These are phyloP conservation scores for Pocillopora meandrina DNA, from an alignment of 92 coral and sea anemone species.

Conservation along the genomic window DNA sequence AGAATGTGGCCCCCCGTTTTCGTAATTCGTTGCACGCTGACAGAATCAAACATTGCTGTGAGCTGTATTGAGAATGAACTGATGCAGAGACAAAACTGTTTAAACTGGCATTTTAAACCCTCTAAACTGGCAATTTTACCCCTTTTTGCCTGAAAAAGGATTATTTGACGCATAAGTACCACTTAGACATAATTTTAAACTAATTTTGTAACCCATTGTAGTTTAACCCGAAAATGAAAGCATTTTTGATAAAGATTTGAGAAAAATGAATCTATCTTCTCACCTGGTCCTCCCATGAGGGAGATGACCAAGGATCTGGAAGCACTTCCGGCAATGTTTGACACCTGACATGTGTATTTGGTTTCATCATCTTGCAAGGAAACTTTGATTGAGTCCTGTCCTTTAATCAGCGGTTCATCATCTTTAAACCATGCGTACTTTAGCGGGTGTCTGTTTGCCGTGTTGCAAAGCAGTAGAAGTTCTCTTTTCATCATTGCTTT, in stretches of 20 bases:
- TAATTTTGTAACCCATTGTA: too few species aligned
- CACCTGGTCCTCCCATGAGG: constrained; percentile 12
- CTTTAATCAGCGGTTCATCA: constrained; percentile 15
- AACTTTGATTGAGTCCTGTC: constrained; percentile 16
- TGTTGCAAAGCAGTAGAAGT: constrained; percentile 14
- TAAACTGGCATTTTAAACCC: too few species aligned
- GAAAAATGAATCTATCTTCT: neutral
- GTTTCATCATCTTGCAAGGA: neutral
- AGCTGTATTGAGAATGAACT: too few species aligned
- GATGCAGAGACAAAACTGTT: too few species aligned
- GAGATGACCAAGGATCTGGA: constrained; percentile 13
- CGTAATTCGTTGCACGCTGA: too few species aligned
- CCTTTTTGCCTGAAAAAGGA: too few species aligned
- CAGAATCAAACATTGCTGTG: too few species aligned
- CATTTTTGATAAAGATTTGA: neutral
- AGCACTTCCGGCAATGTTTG: constrained; percentile 32
- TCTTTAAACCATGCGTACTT: constrained; percentile 32
- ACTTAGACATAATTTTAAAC: too few species aligned
- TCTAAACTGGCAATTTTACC: too few species aligned
- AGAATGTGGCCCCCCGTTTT: too few species aligned
- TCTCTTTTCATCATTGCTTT: neutral
- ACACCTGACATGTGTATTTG: constrained; percentile 30
- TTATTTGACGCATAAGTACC: too few species aligned
- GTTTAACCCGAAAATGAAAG: too few species aligned
- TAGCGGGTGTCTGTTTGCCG: constrained; percentile 32